Percentiles rank a stretch among this genome's conserved stretches.
phyloP scores from a whole-genome alignment of 2,113 vertebrate genomes.

The Hiodon alosoides region DNA sequence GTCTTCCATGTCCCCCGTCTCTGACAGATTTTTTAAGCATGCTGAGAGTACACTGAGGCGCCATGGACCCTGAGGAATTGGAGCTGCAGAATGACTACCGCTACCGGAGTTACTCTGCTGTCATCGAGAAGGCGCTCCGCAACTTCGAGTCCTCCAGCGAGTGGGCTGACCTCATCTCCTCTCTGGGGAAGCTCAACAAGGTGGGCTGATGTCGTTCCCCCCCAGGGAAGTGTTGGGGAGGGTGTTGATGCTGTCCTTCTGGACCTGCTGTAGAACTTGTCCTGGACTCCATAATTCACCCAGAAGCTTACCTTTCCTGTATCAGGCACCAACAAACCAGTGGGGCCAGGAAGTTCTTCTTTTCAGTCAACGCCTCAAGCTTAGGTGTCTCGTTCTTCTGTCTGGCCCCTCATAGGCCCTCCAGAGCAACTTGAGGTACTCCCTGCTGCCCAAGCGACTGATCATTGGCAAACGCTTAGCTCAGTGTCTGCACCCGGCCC shows the following conservation, averaged over 20 bases:
- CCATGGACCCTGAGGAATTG: slow-evolving; percentile 91
- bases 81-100: slow-evolving; percentile 88
- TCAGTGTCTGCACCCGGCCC: slow-evolving; percentile 90
- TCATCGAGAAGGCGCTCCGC: slow-evolving; percentile 90
- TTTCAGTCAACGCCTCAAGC: not conserved
- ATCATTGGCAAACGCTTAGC: slow-evolving; percentile 92
- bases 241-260: no score
- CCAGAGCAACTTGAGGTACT: slow-evolving; percentile 93
- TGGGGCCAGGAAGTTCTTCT: not conserved
- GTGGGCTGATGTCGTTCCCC: slow-evolving; percentile 48
- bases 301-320: no score
- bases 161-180: slow-evolving; percentile 97
- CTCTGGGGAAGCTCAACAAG: slow-evolving; percentile 96
- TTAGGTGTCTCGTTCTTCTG: not conserved
- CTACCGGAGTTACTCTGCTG: slow-evolving; percentile 83
- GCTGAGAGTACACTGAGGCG: slow-evolving; percentile 46
- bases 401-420: slow-evolving; percentile 70
- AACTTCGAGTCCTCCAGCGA: slow-evolving; percentile 97
- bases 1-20: not conserved
- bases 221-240: not conserved
- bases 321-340: no score
- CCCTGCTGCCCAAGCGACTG: slow-evolving; percentile 79
- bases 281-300: no score
- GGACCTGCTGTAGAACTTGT: no score
- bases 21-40: slow-evolving; percentile 52